A percentile compares a stretch with the other conserved stretches of the same genome.
Evolutionary conservation across 2,113 vertebrate species (phyloP).

Genomic region (Hypocryptadius cinnamomeus): DNA sequence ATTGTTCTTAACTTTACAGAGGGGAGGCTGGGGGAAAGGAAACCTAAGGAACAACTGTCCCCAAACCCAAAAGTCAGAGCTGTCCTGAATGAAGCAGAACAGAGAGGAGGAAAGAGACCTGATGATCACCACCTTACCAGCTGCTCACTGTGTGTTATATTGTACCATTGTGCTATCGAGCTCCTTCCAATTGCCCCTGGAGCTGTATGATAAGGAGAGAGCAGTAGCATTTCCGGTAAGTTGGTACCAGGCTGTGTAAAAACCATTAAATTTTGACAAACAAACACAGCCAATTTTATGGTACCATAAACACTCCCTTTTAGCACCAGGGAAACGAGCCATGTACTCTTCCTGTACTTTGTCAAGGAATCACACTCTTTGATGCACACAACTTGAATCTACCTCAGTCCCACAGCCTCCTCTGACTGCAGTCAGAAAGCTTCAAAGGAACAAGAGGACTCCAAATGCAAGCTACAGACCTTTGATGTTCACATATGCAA

Average conservation of each 20-base stretch:
- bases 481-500: neutral
- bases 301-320: neutral
- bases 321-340: neutral
- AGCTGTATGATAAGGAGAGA: neutral
- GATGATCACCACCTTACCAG: neutral
- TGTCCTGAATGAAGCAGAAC: neutral
- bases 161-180: fast-evolving
- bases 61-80: neutral
- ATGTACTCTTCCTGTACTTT: neutral
- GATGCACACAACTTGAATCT: neutral
- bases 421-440: neutral
- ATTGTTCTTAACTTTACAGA: neutral
- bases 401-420: neutral
- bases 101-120: neutral
- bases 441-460: neutral
- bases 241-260: neutral
- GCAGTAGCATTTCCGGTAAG: neutral
- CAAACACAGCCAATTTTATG: neutral
- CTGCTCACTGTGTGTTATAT: neutral
- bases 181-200: neutral
- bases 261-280: neutral
- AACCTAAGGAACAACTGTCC: neutral
- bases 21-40: neutral
- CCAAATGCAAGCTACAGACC: neutral
- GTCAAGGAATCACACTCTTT: neutral